Evolutionary conservation across 2,113 vertebrate species (phyloP).

Genomic region (Ictidomys tridecemlineatus): DNA sequence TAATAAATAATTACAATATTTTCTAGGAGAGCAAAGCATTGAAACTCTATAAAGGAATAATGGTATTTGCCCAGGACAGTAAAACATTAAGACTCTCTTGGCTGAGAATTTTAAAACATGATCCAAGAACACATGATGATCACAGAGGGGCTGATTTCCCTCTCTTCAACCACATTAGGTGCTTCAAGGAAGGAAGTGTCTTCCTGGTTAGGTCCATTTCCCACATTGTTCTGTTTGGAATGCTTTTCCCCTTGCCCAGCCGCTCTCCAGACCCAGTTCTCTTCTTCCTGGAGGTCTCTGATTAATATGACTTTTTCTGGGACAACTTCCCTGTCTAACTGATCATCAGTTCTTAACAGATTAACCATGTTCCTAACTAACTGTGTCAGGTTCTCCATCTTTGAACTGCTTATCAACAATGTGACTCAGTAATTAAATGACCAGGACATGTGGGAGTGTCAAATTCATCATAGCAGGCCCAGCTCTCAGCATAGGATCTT

Average conservation of each 20-base stretch:
- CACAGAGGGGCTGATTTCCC: neutral
- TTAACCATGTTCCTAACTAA: neutral
- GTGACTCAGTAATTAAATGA: conserved; percentile 8
- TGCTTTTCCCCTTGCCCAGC: neutral
- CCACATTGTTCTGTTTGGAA: neutral
- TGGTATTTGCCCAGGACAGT: neutral
- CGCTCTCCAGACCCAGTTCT: neutral
- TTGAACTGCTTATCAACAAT: neutral
- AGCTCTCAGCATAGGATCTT: neutral
- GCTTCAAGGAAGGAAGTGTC: neutral
- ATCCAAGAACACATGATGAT: neutral
- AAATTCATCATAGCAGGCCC: neutral
- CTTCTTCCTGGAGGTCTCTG: neutral
- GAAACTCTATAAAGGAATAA: neutral
- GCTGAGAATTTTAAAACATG: neutral
- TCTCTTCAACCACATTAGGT: neutral
- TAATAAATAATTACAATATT: neutral
- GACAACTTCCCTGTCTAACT: neutral
- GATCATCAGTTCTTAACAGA: neutral
- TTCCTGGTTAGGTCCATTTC: neutral
- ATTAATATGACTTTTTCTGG: neutral
- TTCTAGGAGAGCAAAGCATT: neutral
- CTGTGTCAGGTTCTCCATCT: neutral
- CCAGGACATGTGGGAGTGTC: neutral
- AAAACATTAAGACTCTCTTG: neutral